Percentiles rank a stretch among this genome's conserved stretches.
phyloP scores from a whole-genome alignment of 2,797 vertebrate genomes.

The Apogon hyalosoma region DNA sequence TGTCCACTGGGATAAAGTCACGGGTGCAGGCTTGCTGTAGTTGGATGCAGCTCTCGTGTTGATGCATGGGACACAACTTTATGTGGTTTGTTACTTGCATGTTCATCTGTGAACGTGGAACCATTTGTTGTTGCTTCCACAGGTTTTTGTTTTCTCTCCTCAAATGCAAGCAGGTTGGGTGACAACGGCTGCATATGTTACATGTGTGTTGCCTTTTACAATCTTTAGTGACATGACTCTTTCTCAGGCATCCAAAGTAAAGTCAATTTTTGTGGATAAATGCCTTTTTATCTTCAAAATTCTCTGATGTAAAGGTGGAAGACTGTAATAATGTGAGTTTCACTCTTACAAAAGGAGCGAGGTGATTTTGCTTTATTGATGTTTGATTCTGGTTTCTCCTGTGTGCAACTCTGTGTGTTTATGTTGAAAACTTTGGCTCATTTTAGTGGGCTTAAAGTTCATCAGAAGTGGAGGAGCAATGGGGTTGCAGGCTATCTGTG shows the following conservation, averaged over 20 bases:
- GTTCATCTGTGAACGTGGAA: not conserved
- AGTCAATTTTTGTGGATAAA: constrained; percentile 34
- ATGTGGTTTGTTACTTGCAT: constrained; percentile 3
- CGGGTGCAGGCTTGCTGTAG: constrained; percentile 20
- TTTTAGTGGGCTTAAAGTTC: not conserved
- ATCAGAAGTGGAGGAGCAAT: constrained; percentile 23
- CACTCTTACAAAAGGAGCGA: constrained; percentile 34
- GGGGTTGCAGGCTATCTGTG: constrained; percentile 34
- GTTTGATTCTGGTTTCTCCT: too few species aligned
- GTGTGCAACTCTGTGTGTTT: constrained; percentile 2
- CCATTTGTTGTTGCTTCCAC: not conserved
- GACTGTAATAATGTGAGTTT: constrained; percentile 36
- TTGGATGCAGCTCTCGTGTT: not conserved
- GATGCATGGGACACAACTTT: constrained; percentile 27
- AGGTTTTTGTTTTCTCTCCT: too few species aligned
- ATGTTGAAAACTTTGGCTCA: constrained; percentile 38
- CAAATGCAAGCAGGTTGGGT: constrained; percentile 56
- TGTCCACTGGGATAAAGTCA: constrained; percentile 37
- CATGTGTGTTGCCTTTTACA: constrained; percentile 45
- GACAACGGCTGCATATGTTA: constrained; percentile 15
- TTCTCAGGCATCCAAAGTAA: constrained; percentile 46
- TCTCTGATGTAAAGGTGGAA: constrained; percentile 31
- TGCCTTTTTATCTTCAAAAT: constrained; percentile 17
- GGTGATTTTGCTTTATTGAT: too few species aligned
- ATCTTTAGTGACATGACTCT: constrained; percentile 45